These are phyloP conservation scores for Cercocebus atys DNA, from an alignment of 2,113 vertebrate genomes.

Conservation along the genomic window DNA sequence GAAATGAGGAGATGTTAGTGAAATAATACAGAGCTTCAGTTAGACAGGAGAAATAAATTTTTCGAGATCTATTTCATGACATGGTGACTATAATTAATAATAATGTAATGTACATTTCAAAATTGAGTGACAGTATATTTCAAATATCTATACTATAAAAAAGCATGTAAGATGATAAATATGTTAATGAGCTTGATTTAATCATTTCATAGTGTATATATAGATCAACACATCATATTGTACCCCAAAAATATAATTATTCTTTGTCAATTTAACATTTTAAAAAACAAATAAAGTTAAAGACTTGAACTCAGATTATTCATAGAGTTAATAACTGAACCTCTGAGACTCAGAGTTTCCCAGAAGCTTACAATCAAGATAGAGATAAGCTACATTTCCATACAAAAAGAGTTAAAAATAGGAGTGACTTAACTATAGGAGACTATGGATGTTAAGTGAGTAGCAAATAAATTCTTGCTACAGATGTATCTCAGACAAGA, in stretches of 20 bases:
- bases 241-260: neutral
- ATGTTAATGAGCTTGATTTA: neutral
- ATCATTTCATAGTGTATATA: neutral
- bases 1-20: neutral
- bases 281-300: neutral
- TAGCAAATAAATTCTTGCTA: neutral
- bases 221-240: neutral
- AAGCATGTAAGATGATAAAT: neutral
- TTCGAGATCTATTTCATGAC: neutral
- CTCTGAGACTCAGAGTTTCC: neutral
- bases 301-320: neutral
- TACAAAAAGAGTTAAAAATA: neutral
- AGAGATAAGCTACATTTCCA: neutral
- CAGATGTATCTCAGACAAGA: neutral
- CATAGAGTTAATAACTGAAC: neutral
- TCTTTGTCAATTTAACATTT: neutral
- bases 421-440: neutral
- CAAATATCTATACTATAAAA: neutral
- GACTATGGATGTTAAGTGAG: neutral
- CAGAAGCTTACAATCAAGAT: neutral
- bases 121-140: neutral
- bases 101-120: neutral
- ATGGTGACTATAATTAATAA: neutral
- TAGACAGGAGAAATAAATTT: neutral
- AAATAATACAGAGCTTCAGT: neutral